These are phyloP conservation scores for Erpobdella octoculata DNA, from an alignment of 2,888 invertebrate genomes.

Conservation along the genomic window DNA sequence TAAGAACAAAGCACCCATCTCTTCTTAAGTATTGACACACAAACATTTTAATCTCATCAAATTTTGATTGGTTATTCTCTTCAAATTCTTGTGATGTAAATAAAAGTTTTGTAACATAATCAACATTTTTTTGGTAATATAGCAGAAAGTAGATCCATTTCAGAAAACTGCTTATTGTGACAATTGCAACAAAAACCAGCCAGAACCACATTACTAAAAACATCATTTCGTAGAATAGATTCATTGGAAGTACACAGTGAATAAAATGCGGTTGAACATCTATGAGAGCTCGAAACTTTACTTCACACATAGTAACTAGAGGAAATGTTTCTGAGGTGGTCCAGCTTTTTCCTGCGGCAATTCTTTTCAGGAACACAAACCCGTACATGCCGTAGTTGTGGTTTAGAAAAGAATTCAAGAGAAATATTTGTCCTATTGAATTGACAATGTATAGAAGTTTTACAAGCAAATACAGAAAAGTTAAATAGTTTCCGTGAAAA, in stretches of 20 bases:
- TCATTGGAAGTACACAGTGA: constrained; percentile 38
- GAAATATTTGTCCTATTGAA: constrained; percentile 53
- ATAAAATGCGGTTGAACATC: constrained; percentile 34
- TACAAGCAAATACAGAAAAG: constrained; percentile 52
- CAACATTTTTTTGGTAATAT: constrained; percentile 45
- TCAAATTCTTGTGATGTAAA: constrained; percentile 45
- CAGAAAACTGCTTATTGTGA: constrained; percentile 31
- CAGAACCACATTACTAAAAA: constrained; percentile 37
- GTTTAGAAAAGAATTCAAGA: constrained; percentile 54
- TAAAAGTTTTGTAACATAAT: constrained; percentile 52
- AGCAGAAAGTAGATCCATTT: constrained; percentile 26
- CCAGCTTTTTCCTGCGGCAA: constrained; percentile 33
- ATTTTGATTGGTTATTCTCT: too few species aligned
- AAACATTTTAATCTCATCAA: constrained; percentile 28
- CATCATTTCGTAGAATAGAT: constrained; percentile 36
- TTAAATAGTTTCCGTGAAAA: constrained; percentile 50
- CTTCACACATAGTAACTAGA: constrained; percentile 38
- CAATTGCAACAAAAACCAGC: constrained; percentile 33
- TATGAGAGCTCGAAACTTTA: constrained; percentile 35
- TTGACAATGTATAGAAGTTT: constrained; percentile 52
- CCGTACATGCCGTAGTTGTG: constrained; percentile 42
- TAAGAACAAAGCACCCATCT: constrained; percentile 35
- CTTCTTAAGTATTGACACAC: constrained; percentile 32
- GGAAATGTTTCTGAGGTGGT: constrained; percentile 36
- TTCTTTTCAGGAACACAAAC: constrained; percentile 33